Base-by-base conservation (phyloP, 2,797 vertebrate genomes). In the Malacoctenus gilli region DNA sequence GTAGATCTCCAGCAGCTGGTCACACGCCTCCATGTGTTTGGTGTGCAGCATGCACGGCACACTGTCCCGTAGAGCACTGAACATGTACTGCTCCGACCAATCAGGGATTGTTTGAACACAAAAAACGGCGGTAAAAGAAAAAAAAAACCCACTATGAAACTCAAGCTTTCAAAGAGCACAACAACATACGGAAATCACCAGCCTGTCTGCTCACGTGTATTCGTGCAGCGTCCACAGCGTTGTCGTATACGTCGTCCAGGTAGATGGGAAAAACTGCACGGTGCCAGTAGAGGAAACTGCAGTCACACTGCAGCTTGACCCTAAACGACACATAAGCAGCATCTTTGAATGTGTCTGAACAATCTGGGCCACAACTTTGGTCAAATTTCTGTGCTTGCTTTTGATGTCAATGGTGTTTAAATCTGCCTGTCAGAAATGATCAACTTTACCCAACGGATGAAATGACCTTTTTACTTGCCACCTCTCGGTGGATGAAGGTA, bases 281-380 rank as follows among this genome's bases (percentile, higher is more conserved):
- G 77, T 99, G 97, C 97, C 97, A 99, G 83, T 98, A 99, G 2
- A 99, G 87, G 82, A 99, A 99, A 80, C 94, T 94, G 72, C 97
- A 98, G 87, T 98, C 93, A 43, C 96, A 99, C 2, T 98, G 96
- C 32, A 92, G 79, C 82, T 83, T 94, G 35, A 98, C 82, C 87
- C 97, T 99, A 78, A 28, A 28, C 6, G 25, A 28, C 6, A 28
- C 9, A 1, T 6, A 9, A 28, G 25, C 6, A 28, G 9, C 6
- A 28, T 28, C 1, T 6, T 28, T 28, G 1, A 28, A 28, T 9
- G 4, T 3, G 4, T 9, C 6, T 5, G 9, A 1, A 21, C 1
- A 6, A 57, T 14, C 39, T 40, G 25, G 22, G 15, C 2, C 4
- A 21, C 12, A 5, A 13, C 4, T 21, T 5, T 31, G 13, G 2